Evolutionary conservation across 2,888 invertebrate genomes (phyloP).

Genomic region (Polyommatus iphigenia): DNA sequence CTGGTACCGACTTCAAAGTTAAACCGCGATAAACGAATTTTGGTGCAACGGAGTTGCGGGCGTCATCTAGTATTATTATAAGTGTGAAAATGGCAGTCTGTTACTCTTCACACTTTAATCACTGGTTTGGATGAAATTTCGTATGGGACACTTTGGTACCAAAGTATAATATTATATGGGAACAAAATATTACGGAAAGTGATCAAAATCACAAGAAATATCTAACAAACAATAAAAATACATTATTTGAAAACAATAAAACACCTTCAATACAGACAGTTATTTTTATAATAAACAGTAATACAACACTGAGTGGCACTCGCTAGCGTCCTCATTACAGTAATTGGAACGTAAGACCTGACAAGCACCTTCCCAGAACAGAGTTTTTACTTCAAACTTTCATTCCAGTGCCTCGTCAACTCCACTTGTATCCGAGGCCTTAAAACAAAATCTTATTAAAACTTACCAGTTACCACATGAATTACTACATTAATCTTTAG

Average conservation of each 20-base stretch:
- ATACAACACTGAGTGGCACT: neutral
- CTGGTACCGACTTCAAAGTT: too few species aligned
- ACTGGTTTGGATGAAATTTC: too few species aligned
- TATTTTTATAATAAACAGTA: neutral
- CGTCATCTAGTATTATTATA: too few species aligned
- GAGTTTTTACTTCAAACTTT: conserved; percentile 11
- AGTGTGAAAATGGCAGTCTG: too few species aligned
- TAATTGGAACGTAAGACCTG: conserved; percentile 16
- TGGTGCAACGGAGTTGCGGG: too few species aligned
- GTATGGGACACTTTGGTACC: too few species aligned
- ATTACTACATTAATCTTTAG: conserved; percentile 52
- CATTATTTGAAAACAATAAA: neutral
- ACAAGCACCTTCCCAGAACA: neutral
- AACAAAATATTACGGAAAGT: too few species aligned
- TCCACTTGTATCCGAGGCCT: conserved; percentile 3
- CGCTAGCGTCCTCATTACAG: conserved; percentile 16
- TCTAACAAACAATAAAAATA: too few species aligned
- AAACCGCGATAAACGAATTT: too few species aligned
- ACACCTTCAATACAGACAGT: neutral
- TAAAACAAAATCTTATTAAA: conserved; percentile 21
- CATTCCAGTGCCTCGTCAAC: neutral
- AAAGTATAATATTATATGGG: too few species aligned
- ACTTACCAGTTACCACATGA: conserved; percentile 53
- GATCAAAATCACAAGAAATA: too few species aligned
- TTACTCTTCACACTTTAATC: too few species aligned